Conservation (phyloP, 2,797 vertebrate species). For the Morus bassanus region DNA sequence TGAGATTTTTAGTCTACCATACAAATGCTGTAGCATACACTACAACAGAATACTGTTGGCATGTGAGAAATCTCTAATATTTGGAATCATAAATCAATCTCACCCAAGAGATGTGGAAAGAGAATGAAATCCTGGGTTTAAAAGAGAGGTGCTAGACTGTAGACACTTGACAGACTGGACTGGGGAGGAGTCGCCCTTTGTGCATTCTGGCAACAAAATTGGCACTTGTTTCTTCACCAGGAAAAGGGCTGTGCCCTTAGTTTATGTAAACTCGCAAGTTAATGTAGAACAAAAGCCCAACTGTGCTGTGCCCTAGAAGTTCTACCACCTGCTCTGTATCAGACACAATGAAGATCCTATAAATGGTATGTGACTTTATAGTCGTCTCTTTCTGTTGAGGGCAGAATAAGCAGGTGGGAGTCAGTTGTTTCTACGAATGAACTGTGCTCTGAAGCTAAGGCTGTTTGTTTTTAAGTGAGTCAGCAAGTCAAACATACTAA, state of each 20-base stretch:
- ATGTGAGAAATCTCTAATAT: not conserved
- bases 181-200: not conserved
- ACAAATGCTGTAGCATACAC: not conserved
- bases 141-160: not conserved
- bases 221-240: not conserved
- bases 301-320: not conserved
- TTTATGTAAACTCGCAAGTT: not conserved
- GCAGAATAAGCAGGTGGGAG: not conserved
- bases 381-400: not conserved
- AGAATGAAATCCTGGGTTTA: not conserved
- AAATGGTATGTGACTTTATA: not conserved
- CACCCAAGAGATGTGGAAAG: not conserved
- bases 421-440: not conserved
- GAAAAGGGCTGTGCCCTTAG: not conserved
- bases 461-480: not conserved
- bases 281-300: not conserved
- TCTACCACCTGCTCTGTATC: not conserved
- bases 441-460: not conserved
- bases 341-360: not conserved
- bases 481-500: not conserved
- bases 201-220: not conserved
- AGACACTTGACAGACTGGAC: not conserved
- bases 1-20: not conserved
- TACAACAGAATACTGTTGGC: not conserved
- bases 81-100: not conserved